Base-by-base conservation (phyloP, 2,113 vertebrate species). In the Chrysochloris asiatica region DNA sequence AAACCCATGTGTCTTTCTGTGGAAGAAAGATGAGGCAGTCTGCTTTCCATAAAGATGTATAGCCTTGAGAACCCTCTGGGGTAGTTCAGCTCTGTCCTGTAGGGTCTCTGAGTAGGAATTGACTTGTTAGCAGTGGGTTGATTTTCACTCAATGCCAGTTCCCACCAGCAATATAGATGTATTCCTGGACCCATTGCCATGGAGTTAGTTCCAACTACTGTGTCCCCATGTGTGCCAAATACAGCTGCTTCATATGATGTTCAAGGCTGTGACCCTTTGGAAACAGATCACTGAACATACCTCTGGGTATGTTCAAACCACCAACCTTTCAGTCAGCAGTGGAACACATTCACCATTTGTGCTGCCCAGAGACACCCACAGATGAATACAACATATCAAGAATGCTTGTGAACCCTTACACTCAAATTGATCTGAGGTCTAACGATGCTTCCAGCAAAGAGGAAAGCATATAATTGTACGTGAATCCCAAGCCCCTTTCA, bases 401-500 rank as follows among this genome's bases (percentile, higher is more conserved):
- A 16, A 5, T 1, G 9, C 8, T 8, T 1, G 33, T 4, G 72
- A 52, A 16, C 22, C 36, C 33, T 54, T 36, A 22, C 69, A 54
- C 16, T 38, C 1, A 24, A 43, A 16, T 6, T 28, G 8, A 9
- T 3, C 86, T 1, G 19, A 84, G 36, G 21, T 47, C 47, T 6
- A 7, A 8, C 0, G 24, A 67, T 45, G 63, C 59, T 82, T 83
- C 85, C 85, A 75, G 56, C 17, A 13, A 38, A 88, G 50, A 92
- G 86, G 86, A 88, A 77, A 77, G 65, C n/a, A 13, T 7, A 16
- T 45, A 77, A 90, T 85, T 82, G 6, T 7, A 2, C 0, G 2
- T 2, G 79, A 87, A 84, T 90, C 86, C 78, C 11, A 16, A 47
- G 54, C 63, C 28, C 59, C 94, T 93, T 93, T 86, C 91, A 41